A percentile compares a stretch with the other conserved stretches of the same genome.
Conservation (phyloP, 2,888 invertebrate species). For the Amiota minor region DNA sequence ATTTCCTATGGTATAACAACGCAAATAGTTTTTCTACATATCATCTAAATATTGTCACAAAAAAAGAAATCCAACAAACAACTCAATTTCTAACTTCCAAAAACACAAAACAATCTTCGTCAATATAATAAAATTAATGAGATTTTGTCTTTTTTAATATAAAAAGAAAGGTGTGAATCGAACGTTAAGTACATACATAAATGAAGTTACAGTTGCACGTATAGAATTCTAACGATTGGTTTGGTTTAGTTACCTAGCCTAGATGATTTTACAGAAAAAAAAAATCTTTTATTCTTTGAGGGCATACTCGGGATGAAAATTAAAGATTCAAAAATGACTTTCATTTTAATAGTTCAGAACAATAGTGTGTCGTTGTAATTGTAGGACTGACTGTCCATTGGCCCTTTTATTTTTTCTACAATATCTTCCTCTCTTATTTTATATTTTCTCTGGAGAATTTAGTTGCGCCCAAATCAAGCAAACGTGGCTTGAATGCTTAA, state of each 20-base stretch:
- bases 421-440: slow-evolving; percentile 17
- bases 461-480: slow-evolving; percentile 54
- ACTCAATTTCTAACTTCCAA: slow-evolving; percentile 11
- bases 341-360: slow-evolving; percentile 56
- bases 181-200: background rate
- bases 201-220: slow-evolving; percentile 26
- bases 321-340: slow-evolving; percentile 67
- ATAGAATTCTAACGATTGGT: slow-evolving; percentile 2
- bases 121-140: slow-evolving; percentile 27
- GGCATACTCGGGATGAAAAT: slow-evolving; percentile 42
- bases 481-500: slow-evolving; percentile 60
- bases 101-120: slow-evolving; percentile 3
- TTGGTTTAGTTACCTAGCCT: background rate
- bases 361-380: slow-evolving; percentile 28
- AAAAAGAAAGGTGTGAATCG: slow-evolving; percentile 7
- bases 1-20: too few species aligned
- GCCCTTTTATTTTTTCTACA: slow-evolving; percentile 6
- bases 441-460: slow-evolving; percentile 54
- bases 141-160: background rate
- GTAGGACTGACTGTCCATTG: background rate
- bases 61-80: slow-evolving; percentile 3
- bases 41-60: too few species aligned
- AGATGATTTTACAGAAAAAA: slow-evolving; percentile 9
- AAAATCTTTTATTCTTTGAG: slow-evolving; percentile 40
- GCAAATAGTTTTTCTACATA: too few species aligned